Evolutionary conservation across 2,888 invertebrate genomes (phyloP), one percentile per base, ranked within the genome.

Genomic region (Idaea dimidiata): DNA sequence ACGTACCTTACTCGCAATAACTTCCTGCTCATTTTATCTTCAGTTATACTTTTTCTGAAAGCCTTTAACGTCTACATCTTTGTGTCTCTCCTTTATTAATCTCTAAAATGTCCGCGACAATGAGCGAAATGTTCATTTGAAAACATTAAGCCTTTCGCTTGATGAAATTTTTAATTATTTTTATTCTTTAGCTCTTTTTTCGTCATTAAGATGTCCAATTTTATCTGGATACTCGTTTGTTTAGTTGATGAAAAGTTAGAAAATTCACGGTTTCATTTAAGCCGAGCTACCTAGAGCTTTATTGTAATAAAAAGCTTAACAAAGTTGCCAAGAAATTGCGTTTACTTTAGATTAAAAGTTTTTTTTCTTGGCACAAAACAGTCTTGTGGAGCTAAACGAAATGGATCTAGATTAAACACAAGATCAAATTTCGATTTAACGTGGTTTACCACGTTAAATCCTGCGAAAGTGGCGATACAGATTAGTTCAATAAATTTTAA

Each of bases 1-100:
- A 24, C 24, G 24, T 24, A 24, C 24, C 24, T 71, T 78, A 82
- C 76, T 62, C 71, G 68, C 70, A 66, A 60, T 66, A 71, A 70
- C 72, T 77, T 73, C 77, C 84, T 87, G 78, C 80, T 87, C 84
- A 83, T 88, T 88, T 84, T 84, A 82, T 84, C 80, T 86, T 74
- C 74, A 73, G 78, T 77, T 81, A 80, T 82, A 82, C 85, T 84
- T 87, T 85, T 82, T 80, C 78, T 77, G 79, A 81, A 85, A 85
- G 80, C 81, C 84, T 88, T 84, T 86, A 86, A 86, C 83, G 86
- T 87, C 88, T 83, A 81, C 87, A 86, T 89, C 87, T 83, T 83
- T 84, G 83, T 84, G 79, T 81, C 81, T 75, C 79, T 75, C 69
- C 76, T 79, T 87, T 89, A 90, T 90, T 89, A 90, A 90, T 88